Percentiles rank a stretch among this genome's conserved stretches.
These are phyloP conservation scores for Scomber japonicus DNA, from an alignment of 2,113 vertebrate genomes.

Conservation along the genomic window DNA sequence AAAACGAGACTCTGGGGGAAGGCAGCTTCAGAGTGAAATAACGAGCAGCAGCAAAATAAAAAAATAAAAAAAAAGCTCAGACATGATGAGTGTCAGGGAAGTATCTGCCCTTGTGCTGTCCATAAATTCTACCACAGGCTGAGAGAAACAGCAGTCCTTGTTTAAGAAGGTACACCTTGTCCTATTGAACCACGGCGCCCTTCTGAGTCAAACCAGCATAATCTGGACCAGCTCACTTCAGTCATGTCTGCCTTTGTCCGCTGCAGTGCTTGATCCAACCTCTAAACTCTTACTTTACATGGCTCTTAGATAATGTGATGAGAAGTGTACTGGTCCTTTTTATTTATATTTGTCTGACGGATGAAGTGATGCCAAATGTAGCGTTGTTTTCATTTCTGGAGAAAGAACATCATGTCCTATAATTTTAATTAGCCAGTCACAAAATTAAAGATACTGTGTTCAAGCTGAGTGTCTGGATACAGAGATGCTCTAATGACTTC, in stretches of 20 bases:
- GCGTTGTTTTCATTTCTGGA: neutral
- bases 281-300: constrained; percentile 12
- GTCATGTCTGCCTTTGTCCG: neutral
- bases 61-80: constrained; percentile 6
- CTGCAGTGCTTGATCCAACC: neutral
- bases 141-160: constrained; percentile 11
- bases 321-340: neutral
- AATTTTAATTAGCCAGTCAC: constrained; percentile 4
- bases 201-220: constrained; percentile 14
- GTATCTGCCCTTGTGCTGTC: constrained; percentile 14
- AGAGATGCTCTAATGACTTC: neutral
- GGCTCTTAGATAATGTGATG: constrained; percentile 6
- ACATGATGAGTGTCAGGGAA: constrained; percentile 36
- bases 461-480: neutral
- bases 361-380: constrained; percentile 6
- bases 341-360: neutral
- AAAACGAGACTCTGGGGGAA: constrained; percentile 25
- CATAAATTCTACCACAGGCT: constrained; percentile 7
- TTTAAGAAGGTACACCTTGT: constrained; percentile 12
- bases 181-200: constrained; percentile 17
- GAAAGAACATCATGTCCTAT: neutral
- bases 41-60: constrained; percentile 46
- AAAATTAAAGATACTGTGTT: neutral
- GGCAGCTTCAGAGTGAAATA: constrained; percentile 47
- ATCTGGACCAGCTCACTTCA: neutral